Evolutionary conservation across 2,113 vertebrate species (phyloP), one percentile per base, ranked within the genome.

Genomic region (Aramus guarauna): DNA sequence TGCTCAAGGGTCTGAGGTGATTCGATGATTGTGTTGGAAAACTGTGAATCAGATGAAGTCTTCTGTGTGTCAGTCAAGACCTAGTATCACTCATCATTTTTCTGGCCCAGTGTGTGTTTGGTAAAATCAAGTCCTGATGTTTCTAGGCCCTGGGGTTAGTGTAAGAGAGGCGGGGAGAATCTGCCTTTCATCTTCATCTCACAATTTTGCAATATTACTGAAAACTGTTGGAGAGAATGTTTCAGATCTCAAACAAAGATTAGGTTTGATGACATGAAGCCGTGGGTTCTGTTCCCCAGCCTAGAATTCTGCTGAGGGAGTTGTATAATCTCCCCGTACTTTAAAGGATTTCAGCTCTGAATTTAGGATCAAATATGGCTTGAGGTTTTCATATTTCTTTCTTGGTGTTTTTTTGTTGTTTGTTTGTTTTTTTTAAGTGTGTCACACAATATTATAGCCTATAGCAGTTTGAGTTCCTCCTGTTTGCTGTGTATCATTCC

Each of bases 71-170:
- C 94, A 80, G 47, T 95, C 59, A 50, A 50, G 71, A 69, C 85
- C 67, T 73, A 14, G 59, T 66, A 85, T 69, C 78, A 12, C 71
- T 91, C 91, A 50, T 77, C 55, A 13, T 92, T 95, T 77, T 83
- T 94, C 95, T 94, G 94, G 71, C 85, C 88, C 71, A 48, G 56
- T 47, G 47, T 66, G 34, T 88, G 88, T 67, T 92, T 94, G 76
- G 78, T 92, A 95, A 95, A 95, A 96, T 94, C 59, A 81, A 93
- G 50, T 93, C 90, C 94, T 93, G 93, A 95, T 96, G 96, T 93
- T 96, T 84, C 67, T 24, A 67, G 79, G 80, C 94, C 96, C 76
- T 15, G 14, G 94, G 85, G 72, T 94, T 80, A 78, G 85, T 83
- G 75, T 88, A 32, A 92, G 75, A 83, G 79, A 72, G 88, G 60